These are phyloP conservation scores for Chlorodrepanis virens DNA, from an alignment of 2,113 vertebrate genomes.

Conservation along the genomic window DNA sequence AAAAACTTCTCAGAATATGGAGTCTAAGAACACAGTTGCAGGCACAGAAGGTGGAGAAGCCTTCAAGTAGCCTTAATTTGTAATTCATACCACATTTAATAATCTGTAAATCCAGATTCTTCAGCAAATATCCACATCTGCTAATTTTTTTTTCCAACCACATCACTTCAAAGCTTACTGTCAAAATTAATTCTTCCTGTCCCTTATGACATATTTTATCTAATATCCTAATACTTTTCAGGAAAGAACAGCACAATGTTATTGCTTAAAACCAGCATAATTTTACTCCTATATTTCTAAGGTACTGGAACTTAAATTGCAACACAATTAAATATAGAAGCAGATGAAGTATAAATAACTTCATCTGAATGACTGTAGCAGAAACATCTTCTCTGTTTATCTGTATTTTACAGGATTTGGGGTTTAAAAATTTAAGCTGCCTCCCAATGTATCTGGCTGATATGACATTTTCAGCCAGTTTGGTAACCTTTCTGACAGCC, in stretches of 20 bases:
- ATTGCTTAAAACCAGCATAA: background rate
- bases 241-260: background rate
- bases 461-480: background rate
- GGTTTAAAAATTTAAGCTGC: background rate
- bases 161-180: background rate
- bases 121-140: background rate
- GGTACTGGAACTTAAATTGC: background rate
- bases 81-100: background rate
- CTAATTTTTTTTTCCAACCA: background rate
- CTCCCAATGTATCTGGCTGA: background rate
- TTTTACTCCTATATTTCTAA: background rate
- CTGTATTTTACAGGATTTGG: background rate
- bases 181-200: slow-evolving; percentile 18
- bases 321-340: slow-evolving; percentile 33
- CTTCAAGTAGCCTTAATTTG: background rate
- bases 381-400: background rate
- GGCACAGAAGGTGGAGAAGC: background rate
- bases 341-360: slow-evolving; percentile 17
- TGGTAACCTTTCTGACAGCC: background rate
- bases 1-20: background rate
- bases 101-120: background rate
- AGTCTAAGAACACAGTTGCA: background rate
- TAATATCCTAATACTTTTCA: background rate
- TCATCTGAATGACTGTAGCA: background rate
- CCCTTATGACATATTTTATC: background rate